A percentile compares a stretch with the other conserved stretches of the same genome.
Conservation (phyloP, 2,113 vertebrate species). For the Nipponia nippon region DNA sequence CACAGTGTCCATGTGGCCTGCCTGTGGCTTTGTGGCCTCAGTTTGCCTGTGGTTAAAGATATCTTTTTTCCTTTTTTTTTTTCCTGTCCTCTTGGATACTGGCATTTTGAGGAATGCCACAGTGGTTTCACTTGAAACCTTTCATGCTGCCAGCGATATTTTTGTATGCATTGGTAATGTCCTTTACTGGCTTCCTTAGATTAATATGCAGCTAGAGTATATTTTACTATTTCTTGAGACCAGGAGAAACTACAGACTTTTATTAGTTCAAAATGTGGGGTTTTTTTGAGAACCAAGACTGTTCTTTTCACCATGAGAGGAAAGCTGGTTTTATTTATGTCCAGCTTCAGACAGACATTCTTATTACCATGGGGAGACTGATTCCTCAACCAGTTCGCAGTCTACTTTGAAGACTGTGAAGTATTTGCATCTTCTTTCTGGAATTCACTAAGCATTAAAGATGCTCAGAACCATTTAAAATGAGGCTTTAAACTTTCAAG, state of each 20-base stretch:
- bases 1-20: background rate
- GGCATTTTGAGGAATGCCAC: background rate
- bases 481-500: background rate
- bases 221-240: background rate
- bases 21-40: background rate
- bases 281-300: background rate
- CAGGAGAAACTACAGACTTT: background rate
- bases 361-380: background rate
- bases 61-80: background rate
- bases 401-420: background rate
- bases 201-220: background rate
- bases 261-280: rapidly evolving
- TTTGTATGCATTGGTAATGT: background rate
- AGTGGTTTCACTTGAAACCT: background rate
- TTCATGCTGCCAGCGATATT: background rate
- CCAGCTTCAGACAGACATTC: background rate
- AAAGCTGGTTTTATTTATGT: background rate
- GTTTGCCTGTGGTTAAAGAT: background rate
- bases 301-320: background rate
- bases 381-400: background rate
- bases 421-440: background rate
- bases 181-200: background rate
- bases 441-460: background rate
- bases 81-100: background rate
- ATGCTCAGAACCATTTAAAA: background rate